Evolutionary conservation across 2,113 vertebrate species (phyloP).

Genomic region (Eretmodus cyanostictus): DNA sequence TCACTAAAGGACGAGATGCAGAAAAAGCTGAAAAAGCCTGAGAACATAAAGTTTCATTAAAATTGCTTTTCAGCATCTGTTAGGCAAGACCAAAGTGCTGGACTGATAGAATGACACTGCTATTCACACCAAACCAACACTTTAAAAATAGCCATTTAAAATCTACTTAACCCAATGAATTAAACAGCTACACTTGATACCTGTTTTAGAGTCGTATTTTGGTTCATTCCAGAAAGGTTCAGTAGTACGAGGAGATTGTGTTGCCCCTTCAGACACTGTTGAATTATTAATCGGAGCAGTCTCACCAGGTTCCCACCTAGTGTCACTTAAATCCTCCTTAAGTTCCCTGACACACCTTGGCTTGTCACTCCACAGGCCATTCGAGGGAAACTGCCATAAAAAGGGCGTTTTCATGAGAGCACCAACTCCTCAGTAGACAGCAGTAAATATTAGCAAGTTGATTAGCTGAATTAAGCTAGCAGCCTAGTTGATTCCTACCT

Average conservation of each 20-base stretch:
- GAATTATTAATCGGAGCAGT: slow-evolving; percentile 44
- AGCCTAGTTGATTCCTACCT: neutral
- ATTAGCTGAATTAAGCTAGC: neutral
- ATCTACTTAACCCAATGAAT: neutral
- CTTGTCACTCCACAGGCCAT: neutral
- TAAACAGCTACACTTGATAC: neutral
- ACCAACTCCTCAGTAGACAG: neutral
- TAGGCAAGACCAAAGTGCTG: neutral
- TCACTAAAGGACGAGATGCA: neutral
- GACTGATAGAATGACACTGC: neutral
- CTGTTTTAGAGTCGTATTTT: neutral
- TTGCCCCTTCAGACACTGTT: slow-evolving; percentile 37
- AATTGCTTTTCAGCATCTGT: neutral
- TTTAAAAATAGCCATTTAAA: neutral
- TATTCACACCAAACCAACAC: neutral
- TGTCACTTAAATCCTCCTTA: slow-evolving; percentile 28
- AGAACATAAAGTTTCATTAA: neutral
- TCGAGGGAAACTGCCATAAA: neutral
- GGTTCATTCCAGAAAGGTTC: neutral
- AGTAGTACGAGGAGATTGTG: slow-evolving; percentile 5
- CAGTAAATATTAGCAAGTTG: neutral
- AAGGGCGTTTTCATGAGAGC: neutral
- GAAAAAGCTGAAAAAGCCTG: neutral
- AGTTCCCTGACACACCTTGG: neutral
- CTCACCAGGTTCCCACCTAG: slow-evolving; percentile 2